A percentile compares a stretch with the other conserved stretches of the same genome.
These are phyloP conservation scores for Rhabdomys pumilio DNA, from an alignment of 2,797 vertebrate species.

Conservation along the genomic window DNA sequence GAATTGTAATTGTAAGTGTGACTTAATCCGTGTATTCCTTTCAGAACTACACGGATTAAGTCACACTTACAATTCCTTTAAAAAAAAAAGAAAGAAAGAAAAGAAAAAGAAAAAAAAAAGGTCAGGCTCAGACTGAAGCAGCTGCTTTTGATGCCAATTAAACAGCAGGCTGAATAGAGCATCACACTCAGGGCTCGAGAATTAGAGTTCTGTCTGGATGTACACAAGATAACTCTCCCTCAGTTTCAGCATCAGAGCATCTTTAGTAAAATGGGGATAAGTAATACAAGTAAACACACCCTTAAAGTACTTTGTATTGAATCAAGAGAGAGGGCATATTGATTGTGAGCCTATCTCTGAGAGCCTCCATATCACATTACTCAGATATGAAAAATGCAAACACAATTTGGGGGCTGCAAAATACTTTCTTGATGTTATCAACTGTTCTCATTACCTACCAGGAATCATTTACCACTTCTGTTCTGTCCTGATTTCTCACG, in stretches of 20 bases:
- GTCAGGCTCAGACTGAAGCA: neutral
- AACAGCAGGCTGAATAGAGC: slow-evolving; percentile 50
- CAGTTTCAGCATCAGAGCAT: slow-evolving; percentile 71
- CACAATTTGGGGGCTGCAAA: slow-evolving; percentile 10
- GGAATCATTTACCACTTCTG: slow-evolving; percentile 46
- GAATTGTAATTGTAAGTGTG: no score
- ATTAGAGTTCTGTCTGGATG: slow-evolving; percentile 74
- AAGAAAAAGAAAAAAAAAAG: neutral
- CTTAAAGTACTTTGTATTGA: slow-evolving; percentile 46
- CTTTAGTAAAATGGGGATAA: slow-evolving; percentile 67
- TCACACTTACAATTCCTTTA: neutral
- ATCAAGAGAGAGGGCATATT: slow-evolving; percentile 37
- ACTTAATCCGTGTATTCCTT: neutral
- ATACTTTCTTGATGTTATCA: slow-evolving; percentile 62
- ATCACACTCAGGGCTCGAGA: slow-evolving; percentile 16
- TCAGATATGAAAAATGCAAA: slow-evolving; percentile 45
- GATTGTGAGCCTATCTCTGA: slow-evolving; percentile 35
- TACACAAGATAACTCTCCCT: slow-evolving; percentile 72
- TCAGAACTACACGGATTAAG: slow-evolving; percentile 58
- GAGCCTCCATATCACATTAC: neutral
- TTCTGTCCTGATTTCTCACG: slow-evolving; percentile 60
- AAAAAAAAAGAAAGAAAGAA: neutral
- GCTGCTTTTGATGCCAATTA: slow-evolving; percentile 67
- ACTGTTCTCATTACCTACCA: slow-evolving; percentile 49
- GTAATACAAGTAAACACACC: slow-evolving; percentile 53